These are phyloP conservation scores for Blomia tropicalis DNA, from an alignment of 2,888 invertebrate species.

Conservation along the genomic window DNA sequence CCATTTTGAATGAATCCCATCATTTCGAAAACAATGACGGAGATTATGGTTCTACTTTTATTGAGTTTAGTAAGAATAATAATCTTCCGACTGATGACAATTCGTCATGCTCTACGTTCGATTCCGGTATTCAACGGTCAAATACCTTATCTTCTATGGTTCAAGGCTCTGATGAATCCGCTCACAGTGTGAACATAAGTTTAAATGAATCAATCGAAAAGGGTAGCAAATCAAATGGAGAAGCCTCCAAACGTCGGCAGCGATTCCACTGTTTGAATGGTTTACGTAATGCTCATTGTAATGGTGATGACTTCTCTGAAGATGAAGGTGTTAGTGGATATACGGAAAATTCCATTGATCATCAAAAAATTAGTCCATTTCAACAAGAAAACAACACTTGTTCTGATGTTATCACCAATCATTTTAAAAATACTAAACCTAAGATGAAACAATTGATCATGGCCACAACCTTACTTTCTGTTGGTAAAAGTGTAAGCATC, in stretches of 20 bases:
- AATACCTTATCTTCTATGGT: conserved; percentile 1
- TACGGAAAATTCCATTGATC: not conserved
- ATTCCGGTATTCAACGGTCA: conserved; percentile 17
- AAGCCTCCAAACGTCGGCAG: not conserved
- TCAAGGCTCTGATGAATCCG: conserved; percentile 9
- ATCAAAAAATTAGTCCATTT: not conserved
- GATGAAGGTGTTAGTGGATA: not conserved
- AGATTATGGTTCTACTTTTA: not conserved
- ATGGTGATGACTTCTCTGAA: conserved; percentile 23
- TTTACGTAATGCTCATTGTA: conserved; percentile 23
- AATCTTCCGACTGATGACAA: not conserved
- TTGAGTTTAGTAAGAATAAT: not conserved
- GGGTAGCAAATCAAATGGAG: not conserved
- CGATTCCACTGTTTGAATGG: not conserved
- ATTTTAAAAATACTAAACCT: not conserved
- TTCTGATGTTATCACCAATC: not conserved
- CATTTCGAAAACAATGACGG: not conserved
- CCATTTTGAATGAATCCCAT: not conserved
- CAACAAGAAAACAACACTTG: not conserved
- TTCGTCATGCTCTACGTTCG: conserved; percentile 5
- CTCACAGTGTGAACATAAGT: not conserved
- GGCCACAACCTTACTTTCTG: not conserved
- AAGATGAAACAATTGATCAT: not conserved
- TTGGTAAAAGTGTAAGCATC: not conserved
- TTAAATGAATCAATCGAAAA: not conserved